A percentile compares a stretch with the other conserved stretches of the same genome.
These are phyloP conservation scores for Amblyopsis hoosieri DNA, from an alignment of 2,797 vertebrate genomes.

Conservation along the genomic window DNA sequence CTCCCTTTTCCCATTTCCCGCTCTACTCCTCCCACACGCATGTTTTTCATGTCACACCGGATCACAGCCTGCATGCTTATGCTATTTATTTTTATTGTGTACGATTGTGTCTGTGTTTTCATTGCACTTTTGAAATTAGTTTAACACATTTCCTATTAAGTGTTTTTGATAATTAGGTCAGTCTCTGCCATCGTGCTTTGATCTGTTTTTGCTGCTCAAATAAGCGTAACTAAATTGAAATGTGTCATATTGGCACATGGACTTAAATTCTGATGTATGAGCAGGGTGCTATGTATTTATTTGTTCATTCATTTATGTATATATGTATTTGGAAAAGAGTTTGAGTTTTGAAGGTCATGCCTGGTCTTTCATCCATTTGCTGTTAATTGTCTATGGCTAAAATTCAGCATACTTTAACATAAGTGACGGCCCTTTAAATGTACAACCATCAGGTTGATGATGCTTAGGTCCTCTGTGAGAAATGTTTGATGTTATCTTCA, in stretches of 20 bases:
- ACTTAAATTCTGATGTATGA: background rate
- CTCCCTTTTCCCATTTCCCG: background rate
- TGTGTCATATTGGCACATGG: background rate
- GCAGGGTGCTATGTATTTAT: background rate
- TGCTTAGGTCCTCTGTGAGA: constrained; percentile 2
- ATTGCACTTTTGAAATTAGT: too few species aligned
- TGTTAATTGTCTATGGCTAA: background rate
- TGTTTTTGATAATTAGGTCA: background rate
- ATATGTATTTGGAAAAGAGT: background rate
- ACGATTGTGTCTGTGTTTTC: too few species aligned
- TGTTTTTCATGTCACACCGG: too few species aligned
- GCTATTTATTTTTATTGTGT: too few species aligned
- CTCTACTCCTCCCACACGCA: too few species aligned
- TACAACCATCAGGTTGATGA: background rate
- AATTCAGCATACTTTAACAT: background rate
- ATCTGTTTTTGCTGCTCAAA: background rate
- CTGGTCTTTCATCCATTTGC: background rate
- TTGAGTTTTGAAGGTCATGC: constrained; percentile 1
- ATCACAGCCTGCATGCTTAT: too few species aligned
- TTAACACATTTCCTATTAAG: too few species aligned
- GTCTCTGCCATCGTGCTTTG: background rate
- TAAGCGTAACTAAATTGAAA: background rate
- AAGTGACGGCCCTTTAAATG: background rate
- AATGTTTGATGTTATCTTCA: constrained; percentile 4
- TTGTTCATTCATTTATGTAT: too few species aligned